A percentile compares a stretch with the other conserved stretches of the same genome.
Conservation (phyloP, 2,888 invertebrate species). For the Callosobruchus maculatus region DNA sequence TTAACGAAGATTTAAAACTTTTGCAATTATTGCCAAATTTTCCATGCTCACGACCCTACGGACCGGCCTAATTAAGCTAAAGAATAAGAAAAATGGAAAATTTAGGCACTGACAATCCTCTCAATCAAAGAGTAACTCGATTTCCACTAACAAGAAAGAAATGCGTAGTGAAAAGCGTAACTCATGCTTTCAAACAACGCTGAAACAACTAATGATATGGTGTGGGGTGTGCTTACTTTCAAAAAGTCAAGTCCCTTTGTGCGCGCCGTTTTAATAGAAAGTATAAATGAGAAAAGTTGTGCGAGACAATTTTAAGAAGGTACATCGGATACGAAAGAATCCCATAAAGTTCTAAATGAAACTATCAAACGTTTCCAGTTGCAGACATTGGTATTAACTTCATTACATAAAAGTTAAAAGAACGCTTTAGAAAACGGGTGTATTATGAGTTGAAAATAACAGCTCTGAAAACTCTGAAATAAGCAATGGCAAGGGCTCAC, state of each 20-base stretch:
- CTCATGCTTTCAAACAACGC: background rate
- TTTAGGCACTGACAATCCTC: too few relatives aligned
- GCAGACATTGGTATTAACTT: background rate
- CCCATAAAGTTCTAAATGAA: background rate
- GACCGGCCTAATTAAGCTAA: too few relatives aligned
- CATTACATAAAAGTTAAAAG: background rate
- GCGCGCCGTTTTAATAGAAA: background rate
- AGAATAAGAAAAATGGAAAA: too few relatives aligned
- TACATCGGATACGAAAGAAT: background rate
- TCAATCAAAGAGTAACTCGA: too few relatives aligned
- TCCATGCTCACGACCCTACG: too few relatives aligned
- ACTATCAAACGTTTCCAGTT: background rate
- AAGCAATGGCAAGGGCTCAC: too few relatives aligned
- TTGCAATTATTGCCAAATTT: too few relatives aligned
- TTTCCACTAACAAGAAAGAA: too few relatives aligned
- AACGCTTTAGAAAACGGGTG: background rate
- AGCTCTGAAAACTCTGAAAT: background rate
- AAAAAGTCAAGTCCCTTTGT: background rate
- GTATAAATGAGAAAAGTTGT: background rate
- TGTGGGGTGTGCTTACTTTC: background rate
- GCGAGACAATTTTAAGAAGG: background rate
- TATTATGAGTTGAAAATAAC: background rate
- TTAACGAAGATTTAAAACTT: too few relatives aligned
- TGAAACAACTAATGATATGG: background rate
- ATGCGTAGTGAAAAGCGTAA: too few relatives aligned